These are phyloP conservation scores for Drymonia ruficornis DNA, from an alignment of 2,888 invertebrate genomes.

Conservation along the genomic window DNA sequence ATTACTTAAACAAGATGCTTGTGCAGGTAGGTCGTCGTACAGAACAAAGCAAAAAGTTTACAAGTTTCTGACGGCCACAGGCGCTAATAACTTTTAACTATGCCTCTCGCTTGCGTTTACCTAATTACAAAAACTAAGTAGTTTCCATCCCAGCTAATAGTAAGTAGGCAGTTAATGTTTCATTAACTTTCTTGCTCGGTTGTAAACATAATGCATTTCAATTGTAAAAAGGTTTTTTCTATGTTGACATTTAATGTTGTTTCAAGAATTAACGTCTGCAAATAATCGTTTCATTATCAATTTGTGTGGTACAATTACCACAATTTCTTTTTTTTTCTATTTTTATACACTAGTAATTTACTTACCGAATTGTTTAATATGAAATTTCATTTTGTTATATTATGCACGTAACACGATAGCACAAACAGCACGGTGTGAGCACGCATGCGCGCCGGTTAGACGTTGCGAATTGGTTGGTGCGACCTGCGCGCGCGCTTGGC, in stretches of 20 bases:
- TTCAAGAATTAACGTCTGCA: not conserved
- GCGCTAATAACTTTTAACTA: slow-evolving; percentile 23
- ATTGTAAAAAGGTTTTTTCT: no score
- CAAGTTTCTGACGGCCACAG: slow-evolving; percentile 25
- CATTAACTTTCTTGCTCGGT: not conserved
- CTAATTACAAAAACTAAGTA: slow-evolving; percentile 12
- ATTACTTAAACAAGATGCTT: no score
- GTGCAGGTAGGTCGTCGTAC: not conserved
- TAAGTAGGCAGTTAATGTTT: not conserved
- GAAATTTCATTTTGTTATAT: slow-evolving; percentile 67
- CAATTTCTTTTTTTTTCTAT: not conserved
- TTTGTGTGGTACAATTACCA: not conserved
- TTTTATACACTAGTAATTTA: not conserved
- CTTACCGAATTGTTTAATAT: slow-evolving; percentile 74
- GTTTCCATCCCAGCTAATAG: not conserved
- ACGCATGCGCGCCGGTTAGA: slow-evolving; percentile 45
- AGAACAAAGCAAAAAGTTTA: slow-evolving; percentile 25
- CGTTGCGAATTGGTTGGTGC: slow-evolving; percentile 43
- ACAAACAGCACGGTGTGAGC: slow-evolving; percentile 49
- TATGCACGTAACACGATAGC: slow-evolving; percentile 48
- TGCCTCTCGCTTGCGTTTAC: slow-evolving; percentile 20
- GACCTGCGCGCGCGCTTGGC: slow-evolving; percentile 69
- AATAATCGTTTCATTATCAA: not conserved
- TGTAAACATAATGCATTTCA: no score
- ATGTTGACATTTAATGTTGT: no score